Conservation (phyloP, 2,888 invertebrate species). For the Sinohyriopsis cumingii region DNA sequence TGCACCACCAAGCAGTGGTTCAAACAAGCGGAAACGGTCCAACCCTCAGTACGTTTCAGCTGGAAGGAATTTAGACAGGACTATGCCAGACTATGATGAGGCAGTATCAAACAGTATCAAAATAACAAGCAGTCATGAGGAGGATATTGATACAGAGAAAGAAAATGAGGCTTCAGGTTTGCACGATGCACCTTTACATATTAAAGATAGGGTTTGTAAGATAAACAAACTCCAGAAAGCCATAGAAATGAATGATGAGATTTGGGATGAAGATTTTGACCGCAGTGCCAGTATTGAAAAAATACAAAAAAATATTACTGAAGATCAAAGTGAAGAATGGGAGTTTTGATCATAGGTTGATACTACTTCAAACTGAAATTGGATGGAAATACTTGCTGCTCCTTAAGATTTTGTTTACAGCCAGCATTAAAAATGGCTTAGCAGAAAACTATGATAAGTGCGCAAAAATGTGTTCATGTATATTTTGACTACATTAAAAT, state of each 20-base stretch:
- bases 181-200: slow-evolving; percentile 14
- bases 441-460: too few relatives aligned
- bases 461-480: too few relatives aligned
- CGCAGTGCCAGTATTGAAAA: slow-evolving; percentile 54
- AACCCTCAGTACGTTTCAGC: slow-evolving; percentile 99
- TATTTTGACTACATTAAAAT: too few relatives aligned
- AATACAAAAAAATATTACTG: slow-evolving; percentile 55
- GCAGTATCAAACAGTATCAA: slow-evolving; percentile 36
- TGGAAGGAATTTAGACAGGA: slow-evolving; percentile 74
- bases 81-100: slow-evolving; percentile 18
- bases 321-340: slow-evolving; percentile 58
- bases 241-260: slow-evolving; percentile 45
- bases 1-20: slow-evolving; percentile 41
- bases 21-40: slow-evolving; percentile 85
- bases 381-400: too few relatives aligned
- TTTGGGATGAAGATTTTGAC: slow-evolving; percentile 60
- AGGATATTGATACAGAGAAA: slow-evolving; percentile 37
- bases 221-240: slow-evolving; percentile 49
- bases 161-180: slow-evolving; percentile 42
- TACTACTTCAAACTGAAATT: too few relatives aligned
- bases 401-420: too few relatives aligned
- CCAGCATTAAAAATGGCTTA: too few relatives aligned
- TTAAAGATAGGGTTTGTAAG: slow-evolving; percentile 25
- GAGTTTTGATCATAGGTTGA: slow-evolving; percentile 49
- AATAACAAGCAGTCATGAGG: slow-evolving; percentile 14